Percentiles rank a stretch among this genome's conserved stretches.
These are phyloP conservation scores for Cyclopterus lumpus DNA, from an alignment of 2,797 vertebrate species.

Conservation along the genomic window DNA sequence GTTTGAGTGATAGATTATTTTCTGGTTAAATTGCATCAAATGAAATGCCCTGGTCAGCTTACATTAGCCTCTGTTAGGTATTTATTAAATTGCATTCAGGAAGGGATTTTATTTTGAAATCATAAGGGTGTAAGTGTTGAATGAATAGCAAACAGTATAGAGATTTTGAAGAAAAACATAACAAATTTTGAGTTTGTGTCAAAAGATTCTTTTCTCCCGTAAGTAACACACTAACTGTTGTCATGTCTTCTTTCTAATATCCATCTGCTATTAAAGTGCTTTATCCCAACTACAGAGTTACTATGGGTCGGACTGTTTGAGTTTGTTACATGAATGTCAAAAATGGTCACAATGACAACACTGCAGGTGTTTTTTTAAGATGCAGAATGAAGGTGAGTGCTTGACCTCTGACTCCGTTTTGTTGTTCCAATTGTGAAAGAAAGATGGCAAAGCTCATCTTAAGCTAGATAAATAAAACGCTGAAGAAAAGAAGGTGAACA, in stretches of 20 bases:
- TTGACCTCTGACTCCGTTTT: background rate
- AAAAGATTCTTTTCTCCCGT: constrained; percentile 59
- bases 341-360: background rate
- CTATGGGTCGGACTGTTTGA: constrained; percentile 37
- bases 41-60: constrained; percentile 56
- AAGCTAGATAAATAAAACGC: background rate
- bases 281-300: constrained; percentile 63
- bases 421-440: background rate
- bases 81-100: constrained; percentile 68
- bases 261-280: constrained; percentile 81
- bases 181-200: constrained; percentile 66
- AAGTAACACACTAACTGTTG: constrained; percentile 77
- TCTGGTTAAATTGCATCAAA: constrained; percentile 30
- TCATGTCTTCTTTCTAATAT: constrained; percentile 76
- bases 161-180: constrained; percentile 55
- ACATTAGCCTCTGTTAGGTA: constrained; percentile 61
- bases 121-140: constrained; percentile 46
- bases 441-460: background rate
- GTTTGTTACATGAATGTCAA: constrained; percentile 12
- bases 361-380: background rate
- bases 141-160: constrained; percentile 29
- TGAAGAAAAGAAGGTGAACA: background rate
- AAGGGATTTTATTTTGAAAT: constrained; percentile 54
- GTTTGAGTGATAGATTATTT: constrained; percentile 58
- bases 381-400: background rate